Evolutionary conservation across 2,113 vertebrate species (phyloP), one percentile per base, ranked within the genome.

Genomic region (Rhipidura dahli): DNA sequence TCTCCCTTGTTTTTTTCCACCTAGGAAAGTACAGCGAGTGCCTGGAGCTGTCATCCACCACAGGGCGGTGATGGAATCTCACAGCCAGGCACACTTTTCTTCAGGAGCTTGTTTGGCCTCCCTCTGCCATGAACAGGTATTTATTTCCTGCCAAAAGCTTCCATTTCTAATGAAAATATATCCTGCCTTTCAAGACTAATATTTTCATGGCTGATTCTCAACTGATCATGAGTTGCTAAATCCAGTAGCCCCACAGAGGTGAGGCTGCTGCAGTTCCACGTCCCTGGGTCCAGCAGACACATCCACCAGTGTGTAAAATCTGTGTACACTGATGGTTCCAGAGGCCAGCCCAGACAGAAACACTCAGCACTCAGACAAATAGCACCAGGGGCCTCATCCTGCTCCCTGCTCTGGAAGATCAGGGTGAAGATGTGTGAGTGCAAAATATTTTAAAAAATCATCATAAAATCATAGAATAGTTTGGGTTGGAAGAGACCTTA

Each of bases 291-390:
- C 70, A 49, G 35, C 59, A 88, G 59, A 56, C 50, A 72, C 42
- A 57, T 50, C 35, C 35, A 64, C 30, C 50, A 20, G 18, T 1
- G 2, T 1, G 5, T 42, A 37, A 51, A 40, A 16, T 0, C 0
- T n/a, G 47, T 53, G 47, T n/a, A n/a, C 39, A 8, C 39, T 33
- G 23, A 44, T 35, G 68, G 51, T n/a, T 30, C 27, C 22, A 7
- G 31, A 30, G 57, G 12, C 19, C 63, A 37, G 5, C 66, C 44
- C 24, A 37, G 50, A 16, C 26, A 51, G 53, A 47, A 87, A 59
- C 21, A 80, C 42, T 57, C 27, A 44, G 83, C 39, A 18, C 31
- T 51, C 63, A 42, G n/a, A 47, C 2, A 19, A 39, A 76, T 18
- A 57, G n/a, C 63, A 80, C 24, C 77, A 59, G 24, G 0, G 3